phyloP scores from a whole-genome alignment of 2,888 invertebrate species.

The Cryptocheilus praepositus region DNA sequence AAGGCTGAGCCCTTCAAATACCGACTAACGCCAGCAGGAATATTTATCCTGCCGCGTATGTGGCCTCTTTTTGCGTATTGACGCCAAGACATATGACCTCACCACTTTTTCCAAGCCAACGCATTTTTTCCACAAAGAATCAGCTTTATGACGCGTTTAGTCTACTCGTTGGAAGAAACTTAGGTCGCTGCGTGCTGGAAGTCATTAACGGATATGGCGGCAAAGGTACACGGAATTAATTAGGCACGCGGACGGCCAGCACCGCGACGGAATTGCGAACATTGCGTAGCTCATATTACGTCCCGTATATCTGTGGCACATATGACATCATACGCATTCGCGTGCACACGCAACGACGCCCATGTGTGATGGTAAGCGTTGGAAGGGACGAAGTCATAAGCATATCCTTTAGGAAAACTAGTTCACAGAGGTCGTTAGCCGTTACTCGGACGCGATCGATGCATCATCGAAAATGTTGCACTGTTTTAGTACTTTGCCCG shows the following conservation, averaged over 20 bases:
- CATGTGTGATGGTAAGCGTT: neutral
- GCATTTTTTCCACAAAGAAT: too few species aligned
- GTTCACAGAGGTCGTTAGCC: slow-evolving; percentile 32
- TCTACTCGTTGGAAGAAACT: too few species aligned
- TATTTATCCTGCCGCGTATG: too few species aligned
- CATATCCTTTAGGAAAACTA: slow-evolving; percentile 29
- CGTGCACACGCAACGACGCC: neutral
- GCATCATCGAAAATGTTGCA: slow-evolving; percentile 22
- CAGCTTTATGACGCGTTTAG: too few species aligned
- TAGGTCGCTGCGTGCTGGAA: neutral
- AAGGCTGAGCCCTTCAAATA: too few species aligned
- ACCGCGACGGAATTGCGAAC: neutral
- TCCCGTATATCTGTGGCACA: neutral
- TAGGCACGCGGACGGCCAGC: slow-evolving; percentile 1
- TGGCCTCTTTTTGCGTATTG: too few species aligned
- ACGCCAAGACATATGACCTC: too few species aligned
- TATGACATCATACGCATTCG: neutral
- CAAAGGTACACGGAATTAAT: slow-evolving; percentile 16
- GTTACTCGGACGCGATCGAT: slow-evolving; percentile 29
- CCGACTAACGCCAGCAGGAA: too few species aligned
- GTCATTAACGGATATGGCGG: neutral
- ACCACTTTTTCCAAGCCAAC: too few species aligned
- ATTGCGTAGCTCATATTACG: too few species aligned
- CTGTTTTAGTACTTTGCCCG: slow-evolving; percentile 8
- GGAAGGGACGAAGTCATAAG: slow-evolving; percentile 13